Evolutionary conservation across 1,140 invertebrate species (phyloP).

Genomic region (Ephestia elutella): DNA sequence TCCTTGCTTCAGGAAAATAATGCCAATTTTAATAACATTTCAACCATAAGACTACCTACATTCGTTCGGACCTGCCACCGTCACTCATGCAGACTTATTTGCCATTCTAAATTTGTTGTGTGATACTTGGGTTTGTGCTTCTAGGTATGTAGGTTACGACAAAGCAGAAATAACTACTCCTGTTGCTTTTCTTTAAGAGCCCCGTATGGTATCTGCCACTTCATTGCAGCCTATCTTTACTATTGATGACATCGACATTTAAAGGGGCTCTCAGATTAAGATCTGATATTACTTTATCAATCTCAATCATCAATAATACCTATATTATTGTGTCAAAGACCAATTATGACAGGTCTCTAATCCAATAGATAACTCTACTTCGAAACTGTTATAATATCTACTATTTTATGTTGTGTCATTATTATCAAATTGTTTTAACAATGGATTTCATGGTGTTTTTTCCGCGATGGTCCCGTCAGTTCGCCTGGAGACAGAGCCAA

Average conservation of each 20-base stretch:
- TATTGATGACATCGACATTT: no score
- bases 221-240: background rate
- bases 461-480: slow-evolving; percentile 79
- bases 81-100: slow-evolving; percentile 8
- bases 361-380: slow-evolving; percentile 8
- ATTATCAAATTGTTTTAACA: slow-evolving; percentile 50
- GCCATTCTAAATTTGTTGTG: slow-evolving; percentile 8
- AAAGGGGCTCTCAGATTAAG: background rate
- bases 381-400: slow-evolving; percentile 20
- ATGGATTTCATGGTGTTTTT: slow-evolving; percentile 66
- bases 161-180: slow-evolving; percentile 1
- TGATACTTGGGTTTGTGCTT: background rate
- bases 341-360: slow-evolving; percentile 15
- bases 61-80: slow-evolving; percentile 21
- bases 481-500: slow-evolving; percentile 94
- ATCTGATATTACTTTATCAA: background rate
- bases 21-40: slow-evolving; percentile 64
- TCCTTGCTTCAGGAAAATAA: slow-evolving; percentile 68
- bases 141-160: slow-evolving; percentile 9
- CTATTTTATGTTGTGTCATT: slow-evolving; percentile 31
- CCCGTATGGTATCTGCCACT: background rate
- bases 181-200: background rate
- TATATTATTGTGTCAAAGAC: slow-evolving; percentile 14
- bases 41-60: slow-evolving; percentile 19
- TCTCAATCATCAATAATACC: background rate